Evolutionary conservation across 2,797 vertebrate genomes (phyloP).

Genomic region (Enteromius thamalakanensis): DNA sequence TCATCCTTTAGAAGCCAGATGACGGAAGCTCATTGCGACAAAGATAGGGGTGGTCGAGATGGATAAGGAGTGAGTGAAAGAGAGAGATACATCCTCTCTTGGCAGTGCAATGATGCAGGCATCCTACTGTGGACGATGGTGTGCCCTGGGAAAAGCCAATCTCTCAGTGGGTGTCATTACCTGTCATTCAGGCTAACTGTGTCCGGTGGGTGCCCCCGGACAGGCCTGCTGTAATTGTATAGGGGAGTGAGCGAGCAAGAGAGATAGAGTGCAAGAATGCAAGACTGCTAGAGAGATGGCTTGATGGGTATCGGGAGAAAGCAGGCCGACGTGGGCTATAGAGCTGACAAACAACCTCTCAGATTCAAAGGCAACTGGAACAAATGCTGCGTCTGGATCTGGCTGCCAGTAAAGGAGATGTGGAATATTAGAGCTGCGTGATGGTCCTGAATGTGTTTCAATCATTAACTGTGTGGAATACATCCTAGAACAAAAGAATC

Average conservation of each 20-base stretch:
- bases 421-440: constrained; percentile 7
- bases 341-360: constrained; percentile 52
- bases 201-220: constrained; percentile 60
- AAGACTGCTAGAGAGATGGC: constrained; percentile 36
- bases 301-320: constrained; percentile 45
- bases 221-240: constrained; percentile 62
- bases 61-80: constrained; percentile 6
- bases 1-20: constrained; percentile 1
- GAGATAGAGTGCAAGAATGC: constrained; percentile 46
- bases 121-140: constrained; percentile 50
- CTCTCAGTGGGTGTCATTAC: constrained; percentile 65
- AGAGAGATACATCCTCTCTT: constrained; percentile 35
- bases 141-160: constrained; percentile 50
- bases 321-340: constrained; percentile 37
- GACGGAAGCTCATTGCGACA: constrained; percentile 9
- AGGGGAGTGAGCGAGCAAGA: constrained; percentile 17
- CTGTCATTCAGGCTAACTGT: constrained; percentile 63
- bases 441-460: constrained; percentile 35
- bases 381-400: constrained; percentile 22
- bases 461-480: constrained; percentile 34
- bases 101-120: constrained; percentile 54
- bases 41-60: not conserved
- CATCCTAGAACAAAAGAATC: constrained; percentile 28
- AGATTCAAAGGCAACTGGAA: constrained; percentile 37
- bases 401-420: constrained; percentile 26